A percentile compares a stretch with the other conserved stretches of the same genome.
Evolutionary conservation across 2,113 vertebrate species (phyloP).

Genomic region (Peromyscus maniculatus): DNA sequence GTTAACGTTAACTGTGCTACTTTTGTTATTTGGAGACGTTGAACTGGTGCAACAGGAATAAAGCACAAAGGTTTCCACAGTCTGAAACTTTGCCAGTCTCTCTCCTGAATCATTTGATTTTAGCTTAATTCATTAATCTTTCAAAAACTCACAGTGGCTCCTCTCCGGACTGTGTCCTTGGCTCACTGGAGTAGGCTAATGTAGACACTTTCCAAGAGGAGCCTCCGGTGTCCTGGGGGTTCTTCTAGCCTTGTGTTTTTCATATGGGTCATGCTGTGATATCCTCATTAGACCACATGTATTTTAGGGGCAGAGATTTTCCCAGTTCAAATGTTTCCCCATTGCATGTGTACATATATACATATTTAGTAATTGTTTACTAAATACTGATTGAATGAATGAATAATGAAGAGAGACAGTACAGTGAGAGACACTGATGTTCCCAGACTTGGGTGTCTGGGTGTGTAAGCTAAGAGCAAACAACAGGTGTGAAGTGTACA

Average conservation of each 20-base stretch:
- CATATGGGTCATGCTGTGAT: background rate
- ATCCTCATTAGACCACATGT: background rate
- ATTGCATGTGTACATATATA: background rate
- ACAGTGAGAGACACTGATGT: background rate
- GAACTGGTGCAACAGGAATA: background rate
- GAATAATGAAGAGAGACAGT: slow-evolving; percentile 3
- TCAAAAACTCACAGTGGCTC: background rate
- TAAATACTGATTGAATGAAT: background rate
- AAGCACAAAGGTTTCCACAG: background rate
- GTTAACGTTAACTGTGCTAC: background rate
- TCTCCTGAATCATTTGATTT: slow-evolving; percentile 23
- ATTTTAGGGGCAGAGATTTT: background rate
- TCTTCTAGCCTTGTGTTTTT: background rate
- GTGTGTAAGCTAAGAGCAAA: background rate
- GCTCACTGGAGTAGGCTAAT: background rate
- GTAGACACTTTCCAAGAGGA: background rate
- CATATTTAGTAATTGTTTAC: background rate
- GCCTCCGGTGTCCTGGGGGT: background rate
- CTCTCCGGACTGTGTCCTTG: background rate
- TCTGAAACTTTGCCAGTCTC: background rate
- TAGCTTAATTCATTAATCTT: slow-evolving; percentile 10
- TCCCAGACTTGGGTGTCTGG: background rate
- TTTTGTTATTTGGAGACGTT: background rate
- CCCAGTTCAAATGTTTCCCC: background rate
- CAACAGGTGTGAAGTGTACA: background rate